Conservation (phyloP, 2,113 vertebrate species). For the Petrocephalus zakoni region DNA sequence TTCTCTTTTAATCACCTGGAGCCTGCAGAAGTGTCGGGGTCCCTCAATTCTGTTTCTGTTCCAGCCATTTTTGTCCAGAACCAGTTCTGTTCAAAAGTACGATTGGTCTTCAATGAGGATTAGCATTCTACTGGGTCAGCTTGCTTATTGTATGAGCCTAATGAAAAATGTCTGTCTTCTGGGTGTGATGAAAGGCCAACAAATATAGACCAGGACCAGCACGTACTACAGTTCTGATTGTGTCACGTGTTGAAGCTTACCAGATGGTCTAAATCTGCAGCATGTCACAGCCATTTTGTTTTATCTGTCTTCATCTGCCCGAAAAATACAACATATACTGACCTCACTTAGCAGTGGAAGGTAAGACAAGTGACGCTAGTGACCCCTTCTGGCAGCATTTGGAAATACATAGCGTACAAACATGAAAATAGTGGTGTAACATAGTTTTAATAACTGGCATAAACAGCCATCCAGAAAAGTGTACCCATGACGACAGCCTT, state of each 20-base stretch:
- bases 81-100: neutral
- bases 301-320: neutral
- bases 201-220: neutral
- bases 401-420: neutral
- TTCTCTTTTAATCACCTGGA: neutral
- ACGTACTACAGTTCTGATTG: too few relatives aligned
- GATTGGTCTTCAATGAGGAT: neutral
- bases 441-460: neutral
- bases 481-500: neutral
- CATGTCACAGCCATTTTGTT: neutral
- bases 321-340: neutral
- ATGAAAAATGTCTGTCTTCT: neutral
- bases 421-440: neutral
- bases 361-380: neutral
- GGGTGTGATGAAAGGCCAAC: neutral
- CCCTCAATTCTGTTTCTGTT: neutral
- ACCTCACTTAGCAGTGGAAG: neutral
- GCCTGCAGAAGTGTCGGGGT: neutral
- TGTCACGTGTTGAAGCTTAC: neutral
- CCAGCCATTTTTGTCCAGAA: neutral
- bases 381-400: constrained; percentile 1
- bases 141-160: neutral
- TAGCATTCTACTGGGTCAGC: neutral
- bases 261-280: neutral
- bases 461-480: neutral